Evolutionary conservation across 1,140 invertebrate species (phyloP), one percentile per base, ranked within the genome.

Genomic region (Drosophila erecta): DNA sequence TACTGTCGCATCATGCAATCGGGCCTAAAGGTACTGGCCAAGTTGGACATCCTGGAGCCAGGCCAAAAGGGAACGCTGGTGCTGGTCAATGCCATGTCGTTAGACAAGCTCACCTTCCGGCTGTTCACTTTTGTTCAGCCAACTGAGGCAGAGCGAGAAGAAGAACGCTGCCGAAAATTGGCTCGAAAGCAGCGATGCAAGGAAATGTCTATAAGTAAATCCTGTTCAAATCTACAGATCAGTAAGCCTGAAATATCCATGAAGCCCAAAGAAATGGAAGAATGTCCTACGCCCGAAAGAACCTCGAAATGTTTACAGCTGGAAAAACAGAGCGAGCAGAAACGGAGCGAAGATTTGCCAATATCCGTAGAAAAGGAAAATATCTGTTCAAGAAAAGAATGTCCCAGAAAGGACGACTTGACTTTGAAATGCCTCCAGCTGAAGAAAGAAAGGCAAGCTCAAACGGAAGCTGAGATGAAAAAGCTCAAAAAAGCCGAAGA

Each of bases 11-110:
- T 84, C 3, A 50, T 79, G 14, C 11, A 61, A 3, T 22, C 40
- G 3, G 76, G 80, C 7, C 35, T 85, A 0, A 50, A 62, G 20
- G 37, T 64, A 10, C 33, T 84, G 41, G 11, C 22, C 0, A 64
- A 64, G 7, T 35, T 85, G 58, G 44, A 79, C 5, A 17, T 84
- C 6, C 27, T 84, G 0, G 15, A 76, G 20, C 8, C 41, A 0
- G 65, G 64, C 0, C 38, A 60, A 8, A 20, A 38, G 4, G 43
- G 49, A 11, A 40, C 57, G 3, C 15, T 79, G 7, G 78, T 84
- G 22, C 33, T 75, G 5, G 81, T 84, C 3, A 65, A 84, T 65
- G 81, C 80, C 15, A 24, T 84, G 30, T 20, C 51, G 3, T 80
- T 76, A 4, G 35, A 85, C 2, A 69, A 66, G 10, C 61, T 84